Percentiles rank a stretch among this genome's conserved stretches.
Evolutionary conservation across 2,888 invertebrate species (phyloP).

Genomic region (Leucoma salicis): DNA sequence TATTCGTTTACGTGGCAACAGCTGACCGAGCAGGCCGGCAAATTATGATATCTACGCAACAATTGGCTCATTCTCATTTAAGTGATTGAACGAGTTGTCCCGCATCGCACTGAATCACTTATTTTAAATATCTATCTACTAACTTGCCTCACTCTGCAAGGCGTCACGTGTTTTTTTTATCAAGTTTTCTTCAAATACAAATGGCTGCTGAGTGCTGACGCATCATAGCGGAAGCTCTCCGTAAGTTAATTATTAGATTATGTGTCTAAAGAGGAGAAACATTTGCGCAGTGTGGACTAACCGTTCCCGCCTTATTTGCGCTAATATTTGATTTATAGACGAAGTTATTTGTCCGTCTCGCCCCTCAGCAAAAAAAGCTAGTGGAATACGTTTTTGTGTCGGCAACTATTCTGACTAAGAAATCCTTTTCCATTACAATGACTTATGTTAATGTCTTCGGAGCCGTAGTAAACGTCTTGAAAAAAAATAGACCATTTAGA

Average conservation of each 20-base stretch:
- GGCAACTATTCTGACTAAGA: conserved; percentile 15
- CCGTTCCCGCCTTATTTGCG: conserved; percentile 50
- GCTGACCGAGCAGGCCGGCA: neutral
- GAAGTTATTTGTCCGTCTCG: conserved; percentile 43
- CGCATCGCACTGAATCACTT: conserved; percentile 22
- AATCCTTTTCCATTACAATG: conserved; percentile 24
- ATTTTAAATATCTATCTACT: neutral
- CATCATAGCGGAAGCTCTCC: conserved; percentile 42
- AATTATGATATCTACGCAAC: conserved; percentile 24
- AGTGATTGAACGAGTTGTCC: conserved; percentile 21
- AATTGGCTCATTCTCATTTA: conserved; percentile 28
- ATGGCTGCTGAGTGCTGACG: conserved; percentile 32
- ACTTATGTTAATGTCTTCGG: conserved; percentile 11
- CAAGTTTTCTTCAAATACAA: conserved; percentile 34
- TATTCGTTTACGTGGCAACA: too few species aligned
- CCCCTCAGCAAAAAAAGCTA: conserved; percentile 34
- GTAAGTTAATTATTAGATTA: conserved; percentile 32
- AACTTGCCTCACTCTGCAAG: conserved; percentile 5
- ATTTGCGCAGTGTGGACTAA: conserved; percentile 44
- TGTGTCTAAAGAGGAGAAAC: conserved; percentile 29
- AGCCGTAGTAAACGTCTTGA: conserved; percentile 12
- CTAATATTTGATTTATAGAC: conserved; percentile 63
- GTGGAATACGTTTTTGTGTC: conserved; percentile 26
- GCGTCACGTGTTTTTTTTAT: conserved; percentile 4
- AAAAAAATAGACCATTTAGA: conserved; percentile 12